A percentile compares a stretch with the other conserved stretches of the same genome.
Conservation (phyloP, 2,888 invertebrate genomes). For the Sicus ferrugineus region DNA sequence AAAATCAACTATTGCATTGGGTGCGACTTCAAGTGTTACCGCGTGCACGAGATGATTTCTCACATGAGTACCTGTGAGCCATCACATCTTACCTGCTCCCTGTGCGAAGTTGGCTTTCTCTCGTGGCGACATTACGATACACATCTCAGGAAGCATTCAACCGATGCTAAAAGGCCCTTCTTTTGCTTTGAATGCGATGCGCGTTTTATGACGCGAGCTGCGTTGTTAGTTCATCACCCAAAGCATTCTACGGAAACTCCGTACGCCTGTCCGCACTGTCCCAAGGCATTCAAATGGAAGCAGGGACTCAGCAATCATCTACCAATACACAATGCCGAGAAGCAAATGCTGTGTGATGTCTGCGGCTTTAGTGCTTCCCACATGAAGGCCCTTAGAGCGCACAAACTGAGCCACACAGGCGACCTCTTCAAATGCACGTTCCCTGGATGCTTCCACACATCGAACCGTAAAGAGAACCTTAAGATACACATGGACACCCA, state of each 20-base stretch:
- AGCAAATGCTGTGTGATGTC: conserved; percentile 68
- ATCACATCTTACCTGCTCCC: conserved; percentile 57
- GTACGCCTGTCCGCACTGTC: conserved; percentile 66
- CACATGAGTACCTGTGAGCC: conserved; percentile 57
- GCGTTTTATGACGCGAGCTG: conserved; percentile 66
- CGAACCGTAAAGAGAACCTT: conserved; percentile 67
- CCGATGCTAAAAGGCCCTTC: conserved; percentile 65
- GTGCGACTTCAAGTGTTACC: conserved; percentile 63
- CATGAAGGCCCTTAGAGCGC: conserved; percentile 67
- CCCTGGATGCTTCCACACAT: conserved; percentile 64
- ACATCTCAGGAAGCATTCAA: conserved; percentile 64
- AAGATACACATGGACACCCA: conserved; percentile 68
- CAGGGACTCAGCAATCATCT: conserved; percentile 68
- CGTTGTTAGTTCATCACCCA: conserved; percentile 66
- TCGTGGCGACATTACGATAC: conserved; percentile 58
- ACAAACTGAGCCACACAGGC: conserved; percentile 67
- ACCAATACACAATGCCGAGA: conserved; percentile 65
- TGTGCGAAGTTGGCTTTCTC: conserved; percentile 60
- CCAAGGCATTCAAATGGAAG: conserved; percentile 69
- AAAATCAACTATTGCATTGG: conserved; percentile 64
- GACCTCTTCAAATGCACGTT: conserved; percentile 66
- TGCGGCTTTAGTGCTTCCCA: conserved; percentile 69
- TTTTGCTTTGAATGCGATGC: conserved; percentile 67
- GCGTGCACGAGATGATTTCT: conserved; percentile 61
- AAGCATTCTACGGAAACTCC: conserved; percentile 68